phyloP scores from a whole-genome alignment of 2,797 vertebrate species.

The Typhlichthys subterraneus region DNA sequence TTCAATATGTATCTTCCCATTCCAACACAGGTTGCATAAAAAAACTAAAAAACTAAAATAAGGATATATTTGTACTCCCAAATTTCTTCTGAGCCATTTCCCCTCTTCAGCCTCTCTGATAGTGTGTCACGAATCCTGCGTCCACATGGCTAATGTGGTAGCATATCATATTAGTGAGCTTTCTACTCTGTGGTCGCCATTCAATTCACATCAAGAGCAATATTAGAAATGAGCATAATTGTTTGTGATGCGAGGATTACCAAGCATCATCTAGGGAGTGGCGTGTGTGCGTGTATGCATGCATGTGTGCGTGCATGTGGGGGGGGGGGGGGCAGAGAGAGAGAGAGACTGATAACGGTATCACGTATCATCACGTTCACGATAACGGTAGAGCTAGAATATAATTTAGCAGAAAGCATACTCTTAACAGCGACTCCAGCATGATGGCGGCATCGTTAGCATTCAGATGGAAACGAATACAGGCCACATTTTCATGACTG shows the following conservation, averaged over 20 bases:
- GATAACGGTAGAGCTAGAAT: no score
- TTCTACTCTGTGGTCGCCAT: conserved; percentile 14
- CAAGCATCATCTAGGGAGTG: conserved; percentile 22
- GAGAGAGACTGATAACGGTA: no score
- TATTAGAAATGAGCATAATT: conserved; percentile 29
- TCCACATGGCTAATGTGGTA: conserved; percentile 9
- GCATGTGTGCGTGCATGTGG: not conserved
- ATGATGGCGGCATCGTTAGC: conserved; percentile 39
- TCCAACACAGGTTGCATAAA: conserved; percentile 4
- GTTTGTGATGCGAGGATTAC: conserved; percentile 14
- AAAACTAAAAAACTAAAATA: not conserved
- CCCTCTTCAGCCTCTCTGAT: not conserved
- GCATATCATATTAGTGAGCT: conserved; percentile 45
- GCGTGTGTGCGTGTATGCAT: conserved; percentile 7
- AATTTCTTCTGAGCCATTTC: conserved; percentile 15
- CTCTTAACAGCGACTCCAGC: conserved; percentile 18
- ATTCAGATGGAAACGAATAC: conserved; percentile 26
- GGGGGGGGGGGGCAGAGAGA: no score
- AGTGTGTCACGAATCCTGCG: conserved; percentile 9
- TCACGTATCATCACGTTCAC: no score
- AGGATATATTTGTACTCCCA: conserved; percentile 7
- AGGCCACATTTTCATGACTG: conserved; percentile 25
- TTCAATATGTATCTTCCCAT: not conserved
- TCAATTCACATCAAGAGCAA: conserved; percentile 45
- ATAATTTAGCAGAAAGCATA: no score